Base-by-base conservation (phyloP, 1,140 invertebrate genomes). In the Drosophila dunni region DNA sequence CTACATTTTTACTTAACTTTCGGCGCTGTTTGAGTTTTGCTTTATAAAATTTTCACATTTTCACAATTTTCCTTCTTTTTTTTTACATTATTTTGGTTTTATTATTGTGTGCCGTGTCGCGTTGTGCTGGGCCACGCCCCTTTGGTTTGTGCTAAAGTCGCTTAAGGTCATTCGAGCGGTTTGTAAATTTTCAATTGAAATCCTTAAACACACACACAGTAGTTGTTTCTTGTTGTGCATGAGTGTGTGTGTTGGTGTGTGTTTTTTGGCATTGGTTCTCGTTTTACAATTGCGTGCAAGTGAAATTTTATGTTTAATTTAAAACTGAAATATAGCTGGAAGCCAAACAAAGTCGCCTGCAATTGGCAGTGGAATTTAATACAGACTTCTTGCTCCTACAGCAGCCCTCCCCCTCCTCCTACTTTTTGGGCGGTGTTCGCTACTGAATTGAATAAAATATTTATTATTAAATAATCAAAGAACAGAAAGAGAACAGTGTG, bases 31-130 rank as follows among this genome's bases (percentile, higher is more conserved):
- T 80, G 78, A 75, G 71, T 80, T 80, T 80, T 78, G 78, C 66
- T 80, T 80, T 80, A 75, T 78, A 62, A 80, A 80, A 78, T 80
- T 78, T 80, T 80, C 56, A 80, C 78, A 78, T 72, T 79, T 79
- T 78, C 24, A 29, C 24, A 29, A 29, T 29, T 29, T 29, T 24
- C 24, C 45, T 58, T 45, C 65, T 24, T 24, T 1, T 71, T 38
- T 78, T 51, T 24, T 24, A 24, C 3, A 24, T 24, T 66, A 38
- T 78, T 66, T 71, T 76, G 64, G 42, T 60, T 53, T 71, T 29
- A 29, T 29, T 67, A 46, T 78, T 56, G 34, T 75, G 62, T 62
- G 33, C 51, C 53, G 36, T 67, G 38, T 60, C 50, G 50, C 38
- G 38, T 5, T 5, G 10, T 20, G 9, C 36, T 7, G 38, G n/a